Base-by-base conservation (phyloP, 92 coral and sea anemone species). In the Zoanthus sociatus region DNA sequence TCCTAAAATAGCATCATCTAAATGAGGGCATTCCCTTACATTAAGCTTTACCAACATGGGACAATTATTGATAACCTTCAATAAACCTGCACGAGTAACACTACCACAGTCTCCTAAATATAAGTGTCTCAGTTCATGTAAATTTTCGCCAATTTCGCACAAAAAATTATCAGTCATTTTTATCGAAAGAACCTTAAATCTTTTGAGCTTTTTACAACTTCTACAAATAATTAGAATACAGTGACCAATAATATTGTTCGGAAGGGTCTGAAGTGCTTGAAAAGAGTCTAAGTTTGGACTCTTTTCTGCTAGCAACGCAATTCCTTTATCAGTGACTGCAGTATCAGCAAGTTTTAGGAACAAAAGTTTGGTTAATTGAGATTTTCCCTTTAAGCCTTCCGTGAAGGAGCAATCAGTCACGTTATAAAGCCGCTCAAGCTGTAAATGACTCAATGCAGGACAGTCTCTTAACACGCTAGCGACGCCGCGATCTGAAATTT, bases 401-500 rank as follows among this genome's bases (percentile, higher is more conserved):
- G 73, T 60, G 63, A 92, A 60, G 17, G 92, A 79, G 44, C 69
- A 82, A 70, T 96, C 93, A 8, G 94, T 88, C 3, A 96, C 90
- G 58, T 82, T 79, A 73, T 90, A 92, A 5, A 93, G 90, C 11
- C 96, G 85, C 50, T 94, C 98, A 7, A 96, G 82, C 30, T 94
- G 90, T 8, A 96, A 88, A 44, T 83, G 79, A 8, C 67, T 77
- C 10, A 96, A 82, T n/a, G 75, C 88, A 7, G 76, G 82, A 77
- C 98, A 94, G 32, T 91, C 88, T 90, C 87, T 86, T 15, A 95
- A 64, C 18, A 94, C 91, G 9, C 77, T 90, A 21, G 91, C 90
- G 37, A 96, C 73, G 13, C 98, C 98, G 10, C 92, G 91, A 83
- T 96, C 98, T 11, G 98, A 79, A 31, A 96, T 87, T 73, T 91